Evolutionary conservation across 2,113 vertebrate species (phyloP).

Genomic region (Centropus unirufus): DNA sequence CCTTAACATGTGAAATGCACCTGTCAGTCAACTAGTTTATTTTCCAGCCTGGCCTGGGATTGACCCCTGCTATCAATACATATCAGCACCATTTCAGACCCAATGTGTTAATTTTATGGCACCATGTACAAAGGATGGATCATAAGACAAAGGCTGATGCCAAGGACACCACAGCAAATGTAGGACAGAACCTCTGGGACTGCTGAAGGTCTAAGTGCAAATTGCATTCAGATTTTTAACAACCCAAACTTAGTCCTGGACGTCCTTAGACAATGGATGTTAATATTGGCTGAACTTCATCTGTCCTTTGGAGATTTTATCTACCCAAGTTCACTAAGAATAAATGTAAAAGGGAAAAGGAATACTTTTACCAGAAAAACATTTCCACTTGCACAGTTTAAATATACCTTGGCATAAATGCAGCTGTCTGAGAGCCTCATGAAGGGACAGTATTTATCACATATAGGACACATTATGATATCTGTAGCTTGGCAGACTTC

Average conservation of each 20-base stretch:
- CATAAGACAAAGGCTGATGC: neutral
- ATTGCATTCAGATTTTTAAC: neutral
- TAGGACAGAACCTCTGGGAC: neutral
- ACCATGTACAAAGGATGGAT: neutral
- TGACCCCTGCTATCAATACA: neutral
- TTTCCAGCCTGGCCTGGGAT: neutral
- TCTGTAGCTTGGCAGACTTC: conserved; percentile 94
- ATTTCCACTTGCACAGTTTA: neutral
- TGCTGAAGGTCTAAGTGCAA: neutral
- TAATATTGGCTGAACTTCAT: neutral
- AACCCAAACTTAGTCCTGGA: neutral
- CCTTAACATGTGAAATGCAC: neutral
- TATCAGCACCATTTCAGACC: neutral
- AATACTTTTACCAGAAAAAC: neutral
- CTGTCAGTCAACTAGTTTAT: neutral
- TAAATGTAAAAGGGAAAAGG: neutral
- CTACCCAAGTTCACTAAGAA: neutral
- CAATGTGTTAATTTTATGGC: neutral
- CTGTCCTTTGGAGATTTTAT: neutral
- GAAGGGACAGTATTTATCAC: conserved; percentile 96
- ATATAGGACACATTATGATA: conserved; percentile 96
- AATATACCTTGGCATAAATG: conserved; percentile 86
- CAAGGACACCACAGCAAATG: neutral
- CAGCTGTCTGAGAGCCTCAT: conserved; percentile 95
- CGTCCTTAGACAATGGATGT: neutral